Percentiles rank a stretch among this genome's conserved stretches.
These are phyloP conservation scores for Neelides sp. DNA, from an alignment of 1,140 invertebrate species.

Conservation along the genomic window DNA sequence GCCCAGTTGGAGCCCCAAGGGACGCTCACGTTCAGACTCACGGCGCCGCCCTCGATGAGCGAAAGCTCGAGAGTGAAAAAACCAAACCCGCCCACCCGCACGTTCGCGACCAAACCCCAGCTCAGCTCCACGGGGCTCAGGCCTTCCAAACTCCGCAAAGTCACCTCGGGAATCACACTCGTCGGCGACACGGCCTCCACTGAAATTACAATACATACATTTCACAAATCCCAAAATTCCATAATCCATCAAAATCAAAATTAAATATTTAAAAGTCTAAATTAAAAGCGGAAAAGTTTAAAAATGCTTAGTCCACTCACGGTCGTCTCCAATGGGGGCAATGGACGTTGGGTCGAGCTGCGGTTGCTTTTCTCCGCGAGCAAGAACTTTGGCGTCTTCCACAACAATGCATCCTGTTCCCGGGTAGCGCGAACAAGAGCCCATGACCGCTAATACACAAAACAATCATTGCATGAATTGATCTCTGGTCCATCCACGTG, in stretches of 20 bases:
- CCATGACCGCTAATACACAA: slow-evolving; percentile 29
- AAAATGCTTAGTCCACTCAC: slow-evolving; percentile 17
- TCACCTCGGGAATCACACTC: slow-evolving; percentile 28
- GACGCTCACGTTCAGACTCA: slow-evolving; percentile 28
- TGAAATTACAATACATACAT: slow-evolving; percentile 10
- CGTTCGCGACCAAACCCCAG: slow-evolving; percentile 24
- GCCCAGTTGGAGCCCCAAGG: slow-evolving; percentile 73
- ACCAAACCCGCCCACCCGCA: slow-evolving; percentile 28
- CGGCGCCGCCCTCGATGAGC: slow-evolving; percentile 21
- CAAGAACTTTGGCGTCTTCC: slow-evolving; percentile 75
- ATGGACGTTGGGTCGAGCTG: slow-evolving; percentile 31
- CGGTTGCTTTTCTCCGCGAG: slow-evolving; percentile 40
- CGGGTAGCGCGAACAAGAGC: slow-evolving; percentile 28
- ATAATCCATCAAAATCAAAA: neutral
- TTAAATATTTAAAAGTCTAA: no score
- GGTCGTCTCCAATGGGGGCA: slow-evolving; percentile 28
- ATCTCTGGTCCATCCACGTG: no score
- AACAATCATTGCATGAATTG: slow-evolving; percentile 1
- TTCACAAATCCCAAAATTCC: neutral
- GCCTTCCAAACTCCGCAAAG: slow-evolving; percentile 24
- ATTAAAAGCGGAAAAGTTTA: no score
- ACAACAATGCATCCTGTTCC: slow-evolving; percentile 73
- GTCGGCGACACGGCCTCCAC: slow-evolving; percentile 29
- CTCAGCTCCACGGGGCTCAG: slow-evolving; percentile 22
- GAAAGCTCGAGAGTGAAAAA: slow-evolving; percentile 30